A percentile compares a stretch with the other conserved stretches of the same genome.
Conservation (phyloP, 2,113 vertebrate species). For the Zosterops lateralis region DNA sequence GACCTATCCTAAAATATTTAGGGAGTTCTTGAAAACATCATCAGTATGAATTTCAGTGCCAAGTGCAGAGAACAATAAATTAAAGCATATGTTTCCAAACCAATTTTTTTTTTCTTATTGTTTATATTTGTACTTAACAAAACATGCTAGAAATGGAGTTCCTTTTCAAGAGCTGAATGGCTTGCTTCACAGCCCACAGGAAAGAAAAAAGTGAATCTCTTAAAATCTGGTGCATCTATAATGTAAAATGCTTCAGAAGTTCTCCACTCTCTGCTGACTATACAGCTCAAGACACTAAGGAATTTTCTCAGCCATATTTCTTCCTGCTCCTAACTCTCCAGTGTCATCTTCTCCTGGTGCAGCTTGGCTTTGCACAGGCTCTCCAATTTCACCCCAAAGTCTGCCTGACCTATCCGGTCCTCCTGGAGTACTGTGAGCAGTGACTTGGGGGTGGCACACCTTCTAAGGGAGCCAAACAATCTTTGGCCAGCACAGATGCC, state of each 20-base stretch:
- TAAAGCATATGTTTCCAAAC: neutral
- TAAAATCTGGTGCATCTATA: neutral
- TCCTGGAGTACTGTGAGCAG: neutral
- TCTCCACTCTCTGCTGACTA: neutral
- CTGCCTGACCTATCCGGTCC: neutral
- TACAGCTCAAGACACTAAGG: too few relatives aligned
- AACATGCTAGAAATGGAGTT: neutral
- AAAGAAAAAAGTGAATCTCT: neutral
- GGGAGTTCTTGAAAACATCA: slow-evolving; percentile 29
- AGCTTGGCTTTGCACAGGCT: neutral
- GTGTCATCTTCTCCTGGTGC: neutral
- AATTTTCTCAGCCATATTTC: too few relatives aligned
- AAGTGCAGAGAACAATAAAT: slow-evolving; percentile 20
- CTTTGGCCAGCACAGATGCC: neutral
- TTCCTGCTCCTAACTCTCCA: too few relatives aligned
- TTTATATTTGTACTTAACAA: neutral
- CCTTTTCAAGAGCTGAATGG: neutral
- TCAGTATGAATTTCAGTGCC: neutral
- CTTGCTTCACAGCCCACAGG: neutral
- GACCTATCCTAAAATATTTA: neutral
- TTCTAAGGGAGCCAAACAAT: neutral
- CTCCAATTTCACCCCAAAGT: neutral
- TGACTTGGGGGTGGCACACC: neutral
- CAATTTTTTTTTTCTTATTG: neutral
- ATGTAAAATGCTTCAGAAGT: neutral